Conservation (phyloP, 2,797 vertebrate genomes). For the Chrysocyon brachyurus region DNA sequence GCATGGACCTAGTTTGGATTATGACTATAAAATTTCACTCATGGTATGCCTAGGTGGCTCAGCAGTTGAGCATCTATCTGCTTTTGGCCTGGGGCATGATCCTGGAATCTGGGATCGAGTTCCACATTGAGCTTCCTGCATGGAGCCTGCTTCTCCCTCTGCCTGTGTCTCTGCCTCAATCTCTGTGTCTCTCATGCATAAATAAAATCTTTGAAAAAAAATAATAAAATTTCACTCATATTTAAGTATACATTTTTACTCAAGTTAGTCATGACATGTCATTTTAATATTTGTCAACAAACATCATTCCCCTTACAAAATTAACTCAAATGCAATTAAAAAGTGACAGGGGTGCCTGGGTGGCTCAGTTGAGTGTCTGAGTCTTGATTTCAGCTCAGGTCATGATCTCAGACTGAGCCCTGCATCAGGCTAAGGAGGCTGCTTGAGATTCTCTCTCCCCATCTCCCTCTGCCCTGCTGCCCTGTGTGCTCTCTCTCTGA, state of each 20-base stretch:
- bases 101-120: no score
- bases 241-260: conserved; percentile 17
- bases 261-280: background rate
- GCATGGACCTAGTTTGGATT: conserved; percentile 18
- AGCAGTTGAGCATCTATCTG: no score
- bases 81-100: no score
- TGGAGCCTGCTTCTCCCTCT: no score
- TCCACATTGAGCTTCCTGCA: no score
- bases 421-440: background rate
- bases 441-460: background rate
- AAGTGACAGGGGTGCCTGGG: background rate
- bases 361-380: background rate
- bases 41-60: background rate
- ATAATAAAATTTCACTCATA: conserved; percentile 25
- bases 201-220: no score
- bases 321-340: background rate
- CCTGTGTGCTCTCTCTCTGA: background rate
- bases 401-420: background rate
- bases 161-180: no score
- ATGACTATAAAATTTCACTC: conserved; percentile 50
- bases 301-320: conserved; percentile 31
- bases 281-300: conserved; percentile 35
- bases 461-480: background rate
- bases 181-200: no score
- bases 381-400: background rate